A percentile compares a stretch with the other conserved stretches of the same genome.
phyloP scores from a whole-genome alignment of 2,113 vertebrate species.

The Psilopsiagon aurifrons region DNA sequence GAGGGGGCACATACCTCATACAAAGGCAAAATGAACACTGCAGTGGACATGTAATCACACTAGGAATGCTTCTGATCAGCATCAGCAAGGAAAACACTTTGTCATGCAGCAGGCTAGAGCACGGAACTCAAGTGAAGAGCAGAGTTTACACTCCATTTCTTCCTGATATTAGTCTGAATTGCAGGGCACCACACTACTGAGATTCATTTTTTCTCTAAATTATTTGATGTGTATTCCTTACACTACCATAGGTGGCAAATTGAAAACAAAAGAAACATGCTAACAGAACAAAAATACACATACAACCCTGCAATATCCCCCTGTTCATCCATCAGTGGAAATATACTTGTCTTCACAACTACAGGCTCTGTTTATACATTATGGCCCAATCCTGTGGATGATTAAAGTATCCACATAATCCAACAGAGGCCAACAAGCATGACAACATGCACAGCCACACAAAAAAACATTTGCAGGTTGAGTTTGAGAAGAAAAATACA shows the following conservation, averaged over 20 bases:
- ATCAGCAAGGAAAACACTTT: not conserved
- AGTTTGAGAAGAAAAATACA: not conserved
- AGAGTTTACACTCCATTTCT: not conserved
- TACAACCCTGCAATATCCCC: not conserved
- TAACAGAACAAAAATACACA: not conserved
- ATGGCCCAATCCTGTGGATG: not conserved
- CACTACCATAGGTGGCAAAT: not conserved
- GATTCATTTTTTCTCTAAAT: not conserved
- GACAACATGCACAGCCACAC: not conserved
- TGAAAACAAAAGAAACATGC: not conserved
- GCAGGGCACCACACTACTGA: not conserved
- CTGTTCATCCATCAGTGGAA: not conserved
- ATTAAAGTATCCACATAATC: not conserved
- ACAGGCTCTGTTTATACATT: not conserved
- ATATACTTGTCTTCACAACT: not conserved
- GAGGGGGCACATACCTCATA: not conserved
- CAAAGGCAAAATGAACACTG: not conserved
- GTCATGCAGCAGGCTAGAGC: not conserved
- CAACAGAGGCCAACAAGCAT: not conserved
- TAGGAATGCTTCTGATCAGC: conserved; percentile 7
- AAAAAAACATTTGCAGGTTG: not conserved
- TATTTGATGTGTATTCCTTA: not conserved
- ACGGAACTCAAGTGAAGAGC: not conserved
- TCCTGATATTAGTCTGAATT: not conserved
- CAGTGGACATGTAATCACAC: not conserved